These are phyloP conservation scores for Eupithecia vulgata DNA, from an alignment of 2,888 invertebrate genomes.

Conservation along the genomic window DNA sequence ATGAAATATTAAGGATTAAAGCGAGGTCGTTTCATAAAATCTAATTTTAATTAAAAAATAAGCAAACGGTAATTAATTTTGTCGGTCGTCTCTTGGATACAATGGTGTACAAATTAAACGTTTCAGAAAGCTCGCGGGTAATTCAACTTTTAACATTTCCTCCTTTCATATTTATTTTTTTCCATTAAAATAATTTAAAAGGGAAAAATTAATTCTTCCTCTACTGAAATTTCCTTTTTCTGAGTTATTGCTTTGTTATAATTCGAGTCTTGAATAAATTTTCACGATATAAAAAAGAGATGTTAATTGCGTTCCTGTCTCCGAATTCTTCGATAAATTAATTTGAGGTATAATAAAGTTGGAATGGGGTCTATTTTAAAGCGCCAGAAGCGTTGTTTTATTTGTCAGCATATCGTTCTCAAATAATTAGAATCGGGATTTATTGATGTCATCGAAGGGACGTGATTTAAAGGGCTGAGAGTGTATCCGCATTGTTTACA, in stretches of 20 bases:
- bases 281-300: slow-evolving; percentile 48
- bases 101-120: slow-evolving; percentile 74
- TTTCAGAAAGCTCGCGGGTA: slow-evolving; percentile 58
- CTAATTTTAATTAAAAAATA: slow-evolving; percentile 82
- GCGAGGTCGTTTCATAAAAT: slow-evolving; percentile 73
- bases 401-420: slow-evolving; percentile 72
- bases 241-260: slow-evolving; percentile 51
- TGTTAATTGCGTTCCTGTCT: slow-evolving; percentile 58
- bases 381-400: slow-evolving; percentile 68
- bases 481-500: slow-evolving; percentile 62
- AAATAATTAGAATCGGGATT: slow-evolving; percentile 79
- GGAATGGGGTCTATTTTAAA: slow-evolving; percentile 68
- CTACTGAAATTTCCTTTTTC: slow-evolving; percentile 48
- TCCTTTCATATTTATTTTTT: slow-evolving; percentile 60
- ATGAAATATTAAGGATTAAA: slow-evolving; percentile 79
- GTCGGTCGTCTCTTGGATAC: slow-evolving; percentile 63
- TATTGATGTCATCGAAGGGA: slow-evolving; percentile 74
- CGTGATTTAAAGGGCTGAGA: slow-evolving; percentile 65
- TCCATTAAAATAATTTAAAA: slow-evolving; percentile 57
- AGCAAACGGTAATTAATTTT: slow-evolving; percentile 78
- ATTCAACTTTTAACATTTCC: slow-evolving; percentile 53
- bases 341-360: slow-evolving; percentile 68
- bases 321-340: slow-evolving; percentile 58
- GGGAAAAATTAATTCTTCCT: slow-evolving; percentile 52
- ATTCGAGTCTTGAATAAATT: slow-evolving; percentile 47